Base-by-base conservation (phyloP, 2,113 vertebrate species). In the Rhea americana region DNA sequence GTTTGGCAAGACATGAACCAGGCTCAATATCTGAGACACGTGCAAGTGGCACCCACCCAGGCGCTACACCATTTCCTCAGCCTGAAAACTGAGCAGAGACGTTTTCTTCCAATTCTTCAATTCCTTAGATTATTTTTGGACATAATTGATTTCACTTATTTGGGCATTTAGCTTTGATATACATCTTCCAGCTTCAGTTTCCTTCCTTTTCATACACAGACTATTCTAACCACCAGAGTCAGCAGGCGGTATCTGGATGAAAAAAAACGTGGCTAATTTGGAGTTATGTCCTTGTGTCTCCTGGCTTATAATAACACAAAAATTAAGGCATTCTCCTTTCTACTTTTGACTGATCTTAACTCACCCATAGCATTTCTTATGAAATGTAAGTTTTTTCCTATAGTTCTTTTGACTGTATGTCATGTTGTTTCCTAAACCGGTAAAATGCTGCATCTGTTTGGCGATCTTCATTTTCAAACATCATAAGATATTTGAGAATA, bases 391-490 rank as follows among this genome's bases (percentile, higher is more conserved):
- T 11, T 85, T 92, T 73, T 53, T 72, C 61, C 65, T 71, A 10
- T 79, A 86, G 87, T 50, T 81, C 66, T 73, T 89, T 47, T 72
- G 76, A 91, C 55, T 63, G 22, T 84, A 30, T 70, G 61, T 62
- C 66, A 5, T 65, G 4, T 88, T 91, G 85, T 86, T 96, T 96
- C 80, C 17, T 81, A 89, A 96, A 93, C 79, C 82, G 16, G 5
- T 48, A 93, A 96, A 93, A 74, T 87, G 67, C 35, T 87, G 81
- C 91, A 96, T 94, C 85, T 96, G 78, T 93, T 95, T 95, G 18
- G 9, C 51, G 80, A 41, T 91, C 83, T 95, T 95, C 48, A 65
- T 87, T 97, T 96, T 89, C 91, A 93, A 97, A 86, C 30, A 95
- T 85, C 26, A 74, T 55, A 91, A 82, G 43, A 90, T 92, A 84